phyloP scores from a whole-genome alignment of 1,140 invertebrate species.

The Leptinotarsa texana region DNA sequence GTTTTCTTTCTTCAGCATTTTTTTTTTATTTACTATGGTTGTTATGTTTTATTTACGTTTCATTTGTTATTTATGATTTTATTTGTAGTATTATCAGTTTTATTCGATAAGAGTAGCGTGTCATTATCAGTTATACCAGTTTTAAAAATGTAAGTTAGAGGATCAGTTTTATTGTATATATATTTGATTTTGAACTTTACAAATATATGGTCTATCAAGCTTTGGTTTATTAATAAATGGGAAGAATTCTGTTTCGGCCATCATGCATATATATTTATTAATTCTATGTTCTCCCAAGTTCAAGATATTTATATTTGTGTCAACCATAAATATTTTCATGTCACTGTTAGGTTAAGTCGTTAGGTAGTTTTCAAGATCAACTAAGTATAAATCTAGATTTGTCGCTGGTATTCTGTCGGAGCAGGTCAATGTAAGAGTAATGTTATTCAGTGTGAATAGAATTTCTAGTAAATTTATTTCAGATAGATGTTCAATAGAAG shows the following conservation, averaged over 20 bases:
- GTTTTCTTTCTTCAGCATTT: too few species aligned
- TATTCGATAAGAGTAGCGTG: too few species aligned
- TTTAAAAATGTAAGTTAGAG: neutral
- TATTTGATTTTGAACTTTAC: too few species aligned
- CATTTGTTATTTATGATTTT: too few species aligned
- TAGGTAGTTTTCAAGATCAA: neutral
- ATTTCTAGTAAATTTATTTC: too few species aligned
- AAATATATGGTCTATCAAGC: constrained; percentile 7
- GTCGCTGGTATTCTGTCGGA: too few species aligned
- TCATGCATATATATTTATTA: neutral
- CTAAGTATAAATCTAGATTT: neutral
- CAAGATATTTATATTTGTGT: neutral
- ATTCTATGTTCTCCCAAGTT: neutral
- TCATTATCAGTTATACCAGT: neutral
- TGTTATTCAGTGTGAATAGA: too few species aligned
- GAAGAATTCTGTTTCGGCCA: neutral
- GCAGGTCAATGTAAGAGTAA: too few species aligned
- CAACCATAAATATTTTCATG: neutral
- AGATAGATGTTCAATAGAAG: neutral
- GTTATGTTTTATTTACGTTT: too few species aligned
- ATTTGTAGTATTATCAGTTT: too few species aligned
- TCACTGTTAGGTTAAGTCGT: neutral
- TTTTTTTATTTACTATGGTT: too few species aligned
- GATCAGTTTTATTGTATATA: neutral
- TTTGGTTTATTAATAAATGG: neutral